These are phyloP conservation scores for Drosophila algonquin DNA, from an alignment of 2,888 invertebrate species.

Conservation along the genomic window DNA sequence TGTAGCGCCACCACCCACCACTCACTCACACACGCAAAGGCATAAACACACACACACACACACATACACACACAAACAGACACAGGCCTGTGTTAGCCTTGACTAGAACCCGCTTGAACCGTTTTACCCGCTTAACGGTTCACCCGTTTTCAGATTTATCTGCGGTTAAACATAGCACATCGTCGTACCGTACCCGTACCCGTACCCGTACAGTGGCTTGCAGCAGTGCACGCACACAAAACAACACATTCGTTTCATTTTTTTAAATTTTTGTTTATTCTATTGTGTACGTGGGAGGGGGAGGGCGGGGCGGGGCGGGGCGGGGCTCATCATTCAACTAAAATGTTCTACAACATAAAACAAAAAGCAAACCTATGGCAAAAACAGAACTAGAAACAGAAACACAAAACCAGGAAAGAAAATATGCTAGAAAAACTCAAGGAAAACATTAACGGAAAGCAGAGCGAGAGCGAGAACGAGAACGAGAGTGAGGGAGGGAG, in stretches of 20 bases:
- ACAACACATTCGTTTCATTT: neutral
- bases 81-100: neutral
- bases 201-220: neutral
- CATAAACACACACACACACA: neutral
- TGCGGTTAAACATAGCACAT: neutral
- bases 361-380: neutral
- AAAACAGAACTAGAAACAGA: neutral
- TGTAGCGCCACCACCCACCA: neutral
- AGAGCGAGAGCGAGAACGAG: conserved; percentile 5
- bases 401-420: neutral
- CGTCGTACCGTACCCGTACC: neutral
- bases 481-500: neutral
- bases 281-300: neutral
- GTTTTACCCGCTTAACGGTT: conserved; percentile 1
- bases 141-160: neutral
- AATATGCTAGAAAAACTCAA: conserved; percentile 15
- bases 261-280: neutral
- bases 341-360: neutral
- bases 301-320: neutral
- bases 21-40: neutral
- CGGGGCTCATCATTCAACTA: neutral
- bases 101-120: conserved; percentile 1
- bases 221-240: conserved; percentile 1
- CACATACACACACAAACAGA: neutral
- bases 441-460: conserved; percentile 25